These are phyloP conservation scores for Elachura formosa DNA, from an alignment of 2,113 vertebrate genomes.

Conservation along the genomic window DNA sequence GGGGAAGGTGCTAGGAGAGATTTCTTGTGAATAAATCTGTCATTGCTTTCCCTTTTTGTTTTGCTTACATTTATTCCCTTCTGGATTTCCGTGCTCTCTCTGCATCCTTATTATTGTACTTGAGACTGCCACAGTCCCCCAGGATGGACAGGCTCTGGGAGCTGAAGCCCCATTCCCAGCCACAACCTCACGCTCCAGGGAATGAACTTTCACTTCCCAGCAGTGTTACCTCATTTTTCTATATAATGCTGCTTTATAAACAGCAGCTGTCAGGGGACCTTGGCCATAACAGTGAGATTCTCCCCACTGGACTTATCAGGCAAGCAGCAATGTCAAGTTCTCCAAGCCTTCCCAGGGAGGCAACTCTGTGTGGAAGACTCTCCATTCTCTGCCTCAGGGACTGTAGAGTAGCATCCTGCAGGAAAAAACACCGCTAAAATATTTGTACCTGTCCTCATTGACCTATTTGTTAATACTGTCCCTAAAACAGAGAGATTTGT, in stretches of 20 bases:
- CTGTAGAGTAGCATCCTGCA: neutral
- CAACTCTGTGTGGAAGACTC: neutral
- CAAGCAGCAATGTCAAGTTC: neutral
- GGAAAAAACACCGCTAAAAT: neutral
- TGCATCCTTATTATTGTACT: neutral
- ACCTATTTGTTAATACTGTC: neutral
- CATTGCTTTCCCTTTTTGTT: neutral
- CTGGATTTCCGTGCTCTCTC: neutral
- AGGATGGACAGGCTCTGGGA: neutral
- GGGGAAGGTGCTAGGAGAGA: neutral
- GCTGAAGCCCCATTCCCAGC: fast-evolving
- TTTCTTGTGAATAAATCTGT: neutral
- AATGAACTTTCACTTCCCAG: neutral
- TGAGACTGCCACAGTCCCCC: neutral
- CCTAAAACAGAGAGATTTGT: neutral
- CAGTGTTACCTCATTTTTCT: neutral
- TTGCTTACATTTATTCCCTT: neutral
- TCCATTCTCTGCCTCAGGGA: neutral
- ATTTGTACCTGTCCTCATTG: fast-evolving
- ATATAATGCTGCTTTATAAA: neutral
- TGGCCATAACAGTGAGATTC: neutral
- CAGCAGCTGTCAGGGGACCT: neutral
- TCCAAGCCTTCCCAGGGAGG: neutral
- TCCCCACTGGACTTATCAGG: neutral
- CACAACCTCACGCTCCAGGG: neutral